Evolutionary conservation across 1,140 invertebrate species (phyloP), one percentile per base, ranked within the genome.

Genomic region (Drosophila leontia): DNA sequence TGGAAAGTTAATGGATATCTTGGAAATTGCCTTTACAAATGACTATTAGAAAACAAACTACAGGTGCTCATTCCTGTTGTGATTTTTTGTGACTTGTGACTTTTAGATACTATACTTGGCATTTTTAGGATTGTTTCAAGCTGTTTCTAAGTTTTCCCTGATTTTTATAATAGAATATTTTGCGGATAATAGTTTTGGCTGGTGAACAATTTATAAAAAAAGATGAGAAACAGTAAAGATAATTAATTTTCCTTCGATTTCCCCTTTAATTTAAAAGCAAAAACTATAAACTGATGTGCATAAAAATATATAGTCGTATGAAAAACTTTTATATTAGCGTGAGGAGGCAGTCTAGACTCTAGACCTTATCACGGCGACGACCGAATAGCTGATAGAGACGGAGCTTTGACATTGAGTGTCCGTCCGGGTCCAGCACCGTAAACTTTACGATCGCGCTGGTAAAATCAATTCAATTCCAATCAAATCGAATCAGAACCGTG

Each of bases 331-430:
- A 12, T 60, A 51, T 72, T 74, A 19, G 12, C 29, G 50, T 51
- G 17, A 37, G 53, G 53, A 50, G 29, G 37, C 45, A 9, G 70
- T 75, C 58, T 62, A 74, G 56, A 75, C 17, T 55, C 57, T 56
- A 75, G 70, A 55, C 58, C 71, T 75, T 75, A 75, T 75, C 71
- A 75, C 37, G 32, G n/a, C 50, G 8, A 39, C 42, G 11, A 26
- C 35, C 13, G 51, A 39, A 57, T 32, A 58, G 65, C 71, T 75
- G 71, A 75, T 75, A 75, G 69, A 75, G 34, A 53, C 67, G 62
- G 34, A 56, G 48, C 58, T 75, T 75, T 75, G 71, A 75, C 71
- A 75, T 75, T 75, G 71, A 75, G 41, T 63, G 45, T 56, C 19
- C 35, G 70, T 63, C 58, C 71, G 70, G 71, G 67, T 74, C 70